Evolutionary conservation across 2,797 vertebrate genomes (phyloP), one percentile per base, ranked within the genome.

Genomic region (Macropodus opercularis): DNA sequence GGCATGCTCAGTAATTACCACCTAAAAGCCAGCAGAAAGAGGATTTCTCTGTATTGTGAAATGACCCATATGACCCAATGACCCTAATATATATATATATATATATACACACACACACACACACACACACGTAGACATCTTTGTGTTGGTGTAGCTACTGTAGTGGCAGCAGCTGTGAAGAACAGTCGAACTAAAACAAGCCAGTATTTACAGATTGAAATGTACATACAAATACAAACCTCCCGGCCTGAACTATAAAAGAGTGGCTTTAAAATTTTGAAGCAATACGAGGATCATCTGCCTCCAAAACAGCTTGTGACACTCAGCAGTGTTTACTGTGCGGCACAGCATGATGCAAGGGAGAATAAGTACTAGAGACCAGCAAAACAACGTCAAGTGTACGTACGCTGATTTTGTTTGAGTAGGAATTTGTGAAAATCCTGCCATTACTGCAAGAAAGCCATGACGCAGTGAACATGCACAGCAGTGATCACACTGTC

Each of bases 1-100:
- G 41, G 32, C 32, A 62, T 71, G 56, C 21, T 44, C 54, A 60
- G 63, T 58, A 52, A 75, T 73, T 70, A 74, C 48, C 71, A 29
- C 74, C 47, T 59, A 18, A 42, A 2, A 63, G 56, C 29, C 26
- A 59, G 35, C 46, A 69, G 53, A 48, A 56, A 75, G 53, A 54
- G n/a, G 18, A 56, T 56, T 11, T 68, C 18, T 49, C 7, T 57
- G 41, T 47, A 38, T 22, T 55, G 14, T 54, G 35, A 36, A 47
- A 44, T 42, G 34, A n/a, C 17, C 43, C n/a, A n/a, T n/a, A n/a
- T n/a, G n/a, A n/a, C n/a, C n/a, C n/a, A n/a, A n/a, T n/a, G n/a
- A n/a, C n/a, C n/a, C n/a, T n/a, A n/a, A n/a, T n/a, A n/a, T n/a
- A n/a, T n/a, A n/a, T n/a, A n/a, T n/a, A n/a, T n/a, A n/a, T n/a